These are phyloP conservation scores for Catharus bicknelli DNA, from an alignment of 2,113 vertebrate genomes.

Conservation along the genomic window DNA sequence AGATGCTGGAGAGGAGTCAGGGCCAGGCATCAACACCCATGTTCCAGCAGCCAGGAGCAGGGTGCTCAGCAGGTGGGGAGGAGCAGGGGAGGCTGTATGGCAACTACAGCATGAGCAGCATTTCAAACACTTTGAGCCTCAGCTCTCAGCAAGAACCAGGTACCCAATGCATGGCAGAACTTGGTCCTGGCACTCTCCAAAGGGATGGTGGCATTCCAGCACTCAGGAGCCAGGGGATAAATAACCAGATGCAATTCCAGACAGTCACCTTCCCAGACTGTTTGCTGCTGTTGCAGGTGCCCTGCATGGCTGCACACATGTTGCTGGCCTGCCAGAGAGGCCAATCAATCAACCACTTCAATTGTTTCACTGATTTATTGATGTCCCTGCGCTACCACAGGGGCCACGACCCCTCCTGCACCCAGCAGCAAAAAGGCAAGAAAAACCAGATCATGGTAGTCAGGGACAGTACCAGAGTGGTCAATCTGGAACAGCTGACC, in stretches of 20 bases:
- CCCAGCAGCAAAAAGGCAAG: not conserved
- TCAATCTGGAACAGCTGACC: not conserved
- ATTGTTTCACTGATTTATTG: not conserved
- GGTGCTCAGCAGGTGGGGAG: not conserved
- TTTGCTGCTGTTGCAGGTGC: not conserved
- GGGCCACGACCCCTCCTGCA: not conserved
- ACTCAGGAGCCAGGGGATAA: not conserved
- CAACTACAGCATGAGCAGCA: not conserved
- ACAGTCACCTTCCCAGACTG: not conserved
- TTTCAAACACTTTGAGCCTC: not conserved
- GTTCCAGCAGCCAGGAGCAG: not conserved
- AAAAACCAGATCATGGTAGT: not conserved
- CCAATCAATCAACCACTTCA: not conserved
- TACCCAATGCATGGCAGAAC: rapidly evolving
- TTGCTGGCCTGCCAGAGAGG: not conserved
- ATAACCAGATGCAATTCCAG: not conserved
- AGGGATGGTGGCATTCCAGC: not conserved
- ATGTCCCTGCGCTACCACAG: not conserved
- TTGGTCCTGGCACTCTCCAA: not conserved
- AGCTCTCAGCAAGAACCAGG: not conserved
- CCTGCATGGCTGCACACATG: not conserved
- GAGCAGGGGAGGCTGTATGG: not conserved
- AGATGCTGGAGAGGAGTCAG: not conserved
- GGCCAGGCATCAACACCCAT: not conserved
- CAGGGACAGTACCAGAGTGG: not conserved